Base-by-base conservation (phyloP, 2,888 invertebrate species). In the Brachyptera risi region DNA sequence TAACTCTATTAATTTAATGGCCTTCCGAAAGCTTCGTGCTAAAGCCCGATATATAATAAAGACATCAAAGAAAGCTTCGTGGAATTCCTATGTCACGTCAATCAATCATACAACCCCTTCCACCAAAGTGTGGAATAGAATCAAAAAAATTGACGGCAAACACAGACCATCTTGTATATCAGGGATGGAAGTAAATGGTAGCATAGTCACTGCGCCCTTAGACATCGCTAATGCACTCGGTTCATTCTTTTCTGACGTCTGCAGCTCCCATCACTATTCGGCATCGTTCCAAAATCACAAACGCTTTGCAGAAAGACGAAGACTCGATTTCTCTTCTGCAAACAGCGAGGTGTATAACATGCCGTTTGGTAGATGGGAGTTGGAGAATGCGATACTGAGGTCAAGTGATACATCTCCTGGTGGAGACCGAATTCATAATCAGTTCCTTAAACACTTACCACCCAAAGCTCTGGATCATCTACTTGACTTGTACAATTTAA, bases 371-470 rank as follows among this genome's bases (percentile, higher is more conserved):
- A n/a, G n/a, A n/a, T n/a, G n/a, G n/a, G n/a, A n/a, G n/a, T n/a
- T n/a, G n/a, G n/a, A n/a, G n/a, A n/a, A n/a, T n/a, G n/a, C 51
- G 19, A 31, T 59, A 1, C 31, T n/a, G 31, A 37, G 17, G 21
- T 56, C 56, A n/a, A 56, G 35, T n/a, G 35, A 56, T 24, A 56
- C 38, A 9, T 59, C 51, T 13, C 51, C 51, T 13, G 59, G 59
- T n/a, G 24, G n/a, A 4, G 59, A 59, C 49, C 24, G 51, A 13
- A 49, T 50, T 24, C 38, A 56, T 15, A 56, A 56, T 27, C 26
- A 24, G 38, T 37, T 56, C 13, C 35, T 56, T 7, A 56, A 56
- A 24, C 31, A n/a, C n/a, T n/a, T n/a, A 3, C 13, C 24, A 4
- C 38, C 35, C 13, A 17, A 38, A 2, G 17, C 40, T 21, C 35